Evolutionary conservation across 64 coral and sea anemone genomes (phyloP), one percentile per base, ranked within the genome.

Genomic region (Montipora efflorescens): DNA sequence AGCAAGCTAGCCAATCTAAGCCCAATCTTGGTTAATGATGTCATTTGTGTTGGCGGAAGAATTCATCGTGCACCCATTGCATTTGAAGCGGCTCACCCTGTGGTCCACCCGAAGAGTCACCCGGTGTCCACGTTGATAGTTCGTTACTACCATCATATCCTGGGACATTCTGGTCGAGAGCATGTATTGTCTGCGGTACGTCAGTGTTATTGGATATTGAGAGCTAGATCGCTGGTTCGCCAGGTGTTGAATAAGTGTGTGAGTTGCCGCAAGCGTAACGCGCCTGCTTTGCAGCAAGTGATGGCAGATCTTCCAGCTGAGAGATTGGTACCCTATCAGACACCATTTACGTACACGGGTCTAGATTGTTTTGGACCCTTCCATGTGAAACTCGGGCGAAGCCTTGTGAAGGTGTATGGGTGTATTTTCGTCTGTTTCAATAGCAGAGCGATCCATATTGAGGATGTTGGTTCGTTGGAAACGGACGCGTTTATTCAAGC

Each of bases 291-390:
- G 59, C 70, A 88, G 51, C 84, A 93, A 73, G 69, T 53, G 8
- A 93, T 93, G 92, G 92, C 61, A 12, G 84, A 79, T 46, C 74
- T 93, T 70, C 84, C 84, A 3, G 81, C 80, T 16, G 77, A 87
- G 28, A 75, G 79, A 48, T 10, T 94, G 10, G 73, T 83, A 51
- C 93, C 87, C 22, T 89, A 90, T 19, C 28, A 79, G 21, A 71
- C 88, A 5, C 77, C 92, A 5, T 90, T 95, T 25, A 95, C 79
- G 14, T 74, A n/a, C 58, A 94, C 85, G 1, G 79, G 88, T 18
- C 14, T 95, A 18, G 74, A 95, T 18, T 84, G 84, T 51, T 84
- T 84, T 44, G 93, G 81, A 10, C 93, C 88, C 4, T 84, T 95
- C 55, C 73, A 85, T 46, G 79, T 91, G 23, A 91, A 91, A 53